Percentiles rank a stretch among this genome's conserved stretches.
Conservation (phyloP, 2,888 invertebrate species). For the Schrankia costaestrigalis region DNA sequence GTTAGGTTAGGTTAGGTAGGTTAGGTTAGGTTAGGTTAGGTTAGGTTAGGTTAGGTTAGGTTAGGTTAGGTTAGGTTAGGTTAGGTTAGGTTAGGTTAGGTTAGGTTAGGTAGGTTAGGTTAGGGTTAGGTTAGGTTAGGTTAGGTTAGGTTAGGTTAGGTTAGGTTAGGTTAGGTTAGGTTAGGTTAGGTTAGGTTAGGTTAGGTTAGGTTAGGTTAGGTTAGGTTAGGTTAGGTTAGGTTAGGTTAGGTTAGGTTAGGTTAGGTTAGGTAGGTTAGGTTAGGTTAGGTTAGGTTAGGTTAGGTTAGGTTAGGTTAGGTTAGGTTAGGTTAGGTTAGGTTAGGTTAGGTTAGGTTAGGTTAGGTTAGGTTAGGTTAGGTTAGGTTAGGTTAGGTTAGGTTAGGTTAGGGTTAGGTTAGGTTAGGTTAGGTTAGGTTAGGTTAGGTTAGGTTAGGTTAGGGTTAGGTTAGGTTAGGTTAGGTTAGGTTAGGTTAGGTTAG, state of each 20-base stretch:
- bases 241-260: constrained; percentile 5
- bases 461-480: constrained; percentile 13
- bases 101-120: neutral
- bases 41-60: constrained; percentile 15
- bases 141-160: constrained; percentile 6
- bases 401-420: constrained; percentile 4
- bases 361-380: constrained; percentile 13
- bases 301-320: constrained; percentile 24
- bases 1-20: neutral
- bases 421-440: constrained; percentile 12
- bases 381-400: constrained; percentile 4
- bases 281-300: constrained; percentile 7
- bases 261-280: constrained; percentile 5
- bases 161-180: constrained; percentile 12
- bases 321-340: constrained; percentile 10
- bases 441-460: constrained; percentile 10
- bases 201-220: constrained; percentile 7
- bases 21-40: constrained; percentile 4
- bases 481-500: constrained; percentile 12
- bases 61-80: constrained; percentile 12
- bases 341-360: constrained; percentile 27
- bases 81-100: constrained; percentile 5
- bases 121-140: constrained; percentile 4
- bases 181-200: constrained; percentile 17
- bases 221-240: constrained; percentile 4